A percentile compares a stretch with the other conserved stretches of the same genome.
These are phyloP conservation scores for Phrixothrix hirtus DNA, from an alignment of 2,888 invertebrate genomes.

Conservation along the genomic window DNA sequence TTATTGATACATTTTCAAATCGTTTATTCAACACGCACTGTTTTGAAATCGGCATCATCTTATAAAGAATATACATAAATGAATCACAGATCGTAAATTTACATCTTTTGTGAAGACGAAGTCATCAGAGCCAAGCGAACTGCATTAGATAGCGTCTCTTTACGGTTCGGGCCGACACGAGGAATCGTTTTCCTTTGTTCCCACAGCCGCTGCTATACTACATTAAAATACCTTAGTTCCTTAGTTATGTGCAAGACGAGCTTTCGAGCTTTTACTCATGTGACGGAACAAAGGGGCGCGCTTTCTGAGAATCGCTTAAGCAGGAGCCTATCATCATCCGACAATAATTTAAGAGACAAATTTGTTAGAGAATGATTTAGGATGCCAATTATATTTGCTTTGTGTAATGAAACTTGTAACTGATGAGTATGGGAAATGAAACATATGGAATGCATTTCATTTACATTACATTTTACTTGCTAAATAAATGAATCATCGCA, in stretches of 20 bases:
- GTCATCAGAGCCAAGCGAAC: constrained; percentile 29
- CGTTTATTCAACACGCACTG: constrained; percentile 11
- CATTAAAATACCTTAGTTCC: constrained; percentile 42
- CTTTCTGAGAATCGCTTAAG: constrained; percentile 21
- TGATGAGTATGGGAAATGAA: no score
- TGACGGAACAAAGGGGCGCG: constrained; percentile 27
- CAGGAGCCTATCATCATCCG: constrained; percentile 9
- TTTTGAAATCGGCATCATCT: constrained; percentile 18
- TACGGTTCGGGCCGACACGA: constrained; percentile 31
- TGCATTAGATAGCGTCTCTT: constrained; percentile 32
- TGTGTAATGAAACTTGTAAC: no score
- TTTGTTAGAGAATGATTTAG: no score
- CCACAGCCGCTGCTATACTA: constrained; percentile 37
- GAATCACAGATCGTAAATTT: constrained; percentile 26
- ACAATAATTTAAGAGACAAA: constrained; percentile 13
- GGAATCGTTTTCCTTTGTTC: constrained; percentile 39
- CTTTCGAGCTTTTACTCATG: constrained; percentile 38
- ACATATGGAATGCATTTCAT: no score
- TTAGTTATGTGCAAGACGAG: constrained; percentile 33
- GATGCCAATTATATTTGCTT: no score
- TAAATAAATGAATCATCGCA: no score
- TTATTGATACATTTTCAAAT: constrained; percentile 9
- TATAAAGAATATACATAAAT: constrained; percentile 19
- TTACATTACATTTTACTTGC: no score
- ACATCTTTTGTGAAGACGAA: constrained; percentile 27